Evolutionary conservation across 2,888 invertebrate species (phyloP).

Genomic region (Penaeus monodon): DNA sequence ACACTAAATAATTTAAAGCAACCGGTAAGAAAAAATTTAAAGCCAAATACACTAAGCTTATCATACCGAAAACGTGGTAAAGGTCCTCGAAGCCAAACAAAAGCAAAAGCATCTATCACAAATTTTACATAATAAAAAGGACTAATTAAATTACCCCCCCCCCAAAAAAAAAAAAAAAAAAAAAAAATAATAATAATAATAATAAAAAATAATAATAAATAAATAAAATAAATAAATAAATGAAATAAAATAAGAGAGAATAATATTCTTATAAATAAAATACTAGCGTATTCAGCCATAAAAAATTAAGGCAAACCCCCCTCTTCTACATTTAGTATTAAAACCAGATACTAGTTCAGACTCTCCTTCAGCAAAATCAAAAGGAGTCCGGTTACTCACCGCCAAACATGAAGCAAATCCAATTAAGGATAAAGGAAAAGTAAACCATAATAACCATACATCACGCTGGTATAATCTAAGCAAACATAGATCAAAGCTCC

Average conservation of each 20-base stretch:
- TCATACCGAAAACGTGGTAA: slow-evolving; percentile 76
- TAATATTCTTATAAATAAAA: slow-evolving; percentile 73
- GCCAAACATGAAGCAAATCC: slow-evolving; percentile 77
- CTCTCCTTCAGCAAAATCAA: slow-evolving; percentile 78
- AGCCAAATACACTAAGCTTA: slow-evolving; percentile 80
- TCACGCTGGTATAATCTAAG: neutral
- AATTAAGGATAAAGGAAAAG: slow-evolving; percentile 74
- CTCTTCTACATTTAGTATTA: slow-evolving; percentile 83
- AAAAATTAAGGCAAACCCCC: slow-evolving; percentile 80
- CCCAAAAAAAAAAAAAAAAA: too few species aligned
- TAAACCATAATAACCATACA: slow-evolving; percentile 72
- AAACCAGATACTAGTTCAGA: slow-evolving; percentile 84
- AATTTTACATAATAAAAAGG: slow-evolving; percentile 72
- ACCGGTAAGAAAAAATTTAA: slow-evolving; percentile 77
- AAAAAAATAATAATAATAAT: too few species aligned
- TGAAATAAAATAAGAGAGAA: too few species aligned
- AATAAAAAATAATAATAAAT: too few species aligned
- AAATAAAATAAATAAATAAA: too few species aligned
- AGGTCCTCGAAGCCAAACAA: slow-evolving; percentile 75
- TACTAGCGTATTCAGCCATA: slow-evolving; percentile 79
- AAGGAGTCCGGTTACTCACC: slow-evolving; percentile 81
- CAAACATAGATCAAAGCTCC: neutral
- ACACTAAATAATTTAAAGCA: slow-evolving; percentile 75
- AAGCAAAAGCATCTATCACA: slow-evolving; percentile 68
- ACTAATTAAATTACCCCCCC: slow-evolving; percentile 69